Base-by-base conservation (phyloP, 2,888 invertebrate genomes). In the Portevinia maculata region DNA sequence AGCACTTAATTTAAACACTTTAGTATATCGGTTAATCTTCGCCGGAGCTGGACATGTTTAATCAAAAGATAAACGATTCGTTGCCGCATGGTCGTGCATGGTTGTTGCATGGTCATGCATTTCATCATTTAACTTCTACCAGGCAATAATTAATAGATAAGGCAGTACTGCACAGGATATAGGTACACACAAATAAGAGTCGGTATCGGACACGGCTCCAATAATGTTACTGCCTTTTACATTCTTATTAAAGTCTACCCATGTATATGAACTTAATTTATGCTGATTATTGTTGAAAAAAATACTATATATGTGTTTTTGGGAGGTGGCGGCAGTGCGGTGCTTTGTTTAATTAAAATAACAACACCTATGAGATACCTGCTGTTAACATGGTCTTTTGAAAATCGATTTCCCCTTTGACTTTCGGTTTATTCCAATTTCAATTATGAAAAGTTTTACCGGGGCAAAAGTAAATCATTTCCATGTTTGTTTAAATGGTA, bases 181-280 rank as follows among this genome's bases (percentile, higher is more conserved):
- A n/a, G 11, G 15, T 32, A 8, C 37, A 39, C n/a, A 30, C 28
- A 39, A 19, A 13, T 11, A 24, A 24, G 13, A 41, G 50, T 15
- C 17, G 17, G 50, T 19, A 44, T 34, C 11, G 50, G 0, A 7
- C 28, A 28, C 13, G 15, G n/a, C 48, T 64, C 3, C 55, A 55
- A 64, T 57, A 74, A 69, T 57, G 50, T 34, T 11, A 30, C 62
- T 62, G 69, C 79, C 50, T 74, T 74, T 50, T 44, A 69, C 41
- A 50, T 69, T 44, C 62, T 79, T 81, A 60, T 81, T 81, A 65
- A 81, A 75, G 64, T 70, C 79, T 70, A 39, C 52, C 46, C 3
- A 24, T 28, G 9, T 17, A 30, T 74, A 37, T 19, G 8, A 11
- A 32, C 57, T 48, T 65, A 71, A 75, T 81, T 75, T 65, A 70